Base-by-base conservation (phyloP, 92 coral and sea anemone species). In the Umimayanthus kanabou region DNA sequence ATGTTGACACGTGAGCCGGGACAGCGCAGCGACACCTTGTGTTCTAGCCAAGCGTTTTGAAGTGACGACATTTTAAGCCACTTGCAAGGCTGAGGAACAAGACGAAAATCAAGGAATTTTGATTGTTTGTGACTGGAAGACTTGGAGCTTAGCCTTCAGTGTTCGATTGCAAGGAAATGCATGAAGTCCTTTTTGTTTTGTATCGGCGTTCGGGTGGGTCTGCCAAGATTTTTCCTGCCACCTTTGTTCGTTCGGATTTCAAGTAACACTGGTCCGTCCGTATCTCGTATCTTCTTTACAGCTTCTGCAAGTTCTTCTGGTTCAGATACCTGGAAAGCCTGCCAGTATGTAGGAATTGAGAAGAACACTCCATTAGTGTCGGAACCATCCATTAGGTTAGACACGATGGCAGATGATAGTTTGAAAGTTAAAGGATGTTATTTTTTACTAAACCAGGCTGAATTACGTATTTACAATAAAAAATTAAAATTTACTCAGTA, bases 151-250 rank as follows among this genome's bases (percentile, higher is more conserved):
- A 25, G 45, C 47, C 28, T 75, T 95, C 55, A 95, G 74, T 93
- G 95, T 88, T 97, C 99, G 45, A 97, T 97, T 11, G 99, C 99
- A 42, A 97, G 94, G 90, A 97, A 97, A 80, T 97, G 99, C 99
- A 97, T 97, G 78, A 97, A 97, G 91, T 97, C 99, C 64, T 93
- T 94, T 86, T 97, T 97, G 87, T 97, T 97, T 88, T 97, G 97
- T 23, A 90, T 87, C 37, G 99, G 98, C 39, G 99, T 88, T 89
- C 99, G 90, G 69, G 98, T 97, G 33, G 99, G 99, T 79, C 99
- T 88, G 20, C 99, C 99, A n/a, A 97, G 98, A 77, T 97, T 93
- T 74, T 97, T 97, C 80, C 99, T 82, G 77, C 98, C 98, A 0
- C 99, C 99, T 67, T 92, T 92, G 90, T 97, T 97, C 66, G 97